Evolutionary conservation across 2,888 invertebrate species (phyloP), one percentile per base, ranked within the genome.

Genomic region (Synergus umbraculus): DNA sequence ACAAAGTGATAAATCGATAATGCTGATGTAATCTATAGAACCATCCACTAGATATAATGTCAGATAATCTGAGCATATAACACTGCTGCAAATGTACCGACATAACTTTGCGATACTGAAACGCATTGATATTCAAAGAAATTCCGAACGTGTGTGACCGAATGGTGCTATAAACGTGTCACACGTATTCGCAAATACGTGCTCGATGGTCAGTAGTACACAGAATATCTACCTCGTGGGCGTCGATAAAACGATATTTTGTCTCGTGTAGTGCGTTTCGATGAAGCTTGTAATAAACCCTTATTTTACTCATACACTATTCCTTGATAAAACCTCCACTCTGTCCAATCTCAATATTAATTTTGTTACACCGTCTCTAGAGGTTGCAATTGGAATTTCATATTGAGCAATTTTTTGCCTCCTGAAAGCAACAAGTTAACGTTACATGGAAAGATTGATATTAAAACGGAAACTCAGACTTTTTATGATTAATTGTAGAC

Each of bases 41-140:
- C 12, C 66, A 10, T 43, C 13, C 1, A 46, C 13, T 46, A 13
- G 15, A 46, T 22, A 64, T 13, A 46, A 46, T 67, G 46, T 46
- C 18, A 46, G 46, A 67, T 67, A 67, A 67, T 67, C 46, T 46
- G 44, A 18, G 18, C 67, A 67, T 67, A 67, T 22, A 67, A 67
- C 22, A 46, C 22, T 46, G 5, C 13, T 67, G 22, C 13, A 13
- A 46, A 67, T 46, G 29, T 29, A 29, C 29, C 13, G 4, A 63
- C 63, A 67, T 67, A 46, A 67, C 46, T 46, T 46, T 46, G 44
- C 4, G 43, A 41, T 67, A 46, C 46, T 22, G 46, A 67, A 67
- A 2, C 22, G 5, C 10, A 67, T 46, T 67, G 46, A 44, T 46
- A 66, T 66, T 66, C 43, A 44, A 66, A 66, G 66, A 66, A 66